A percentile compares a stretch with the other conserved stretches of the same genome.
These are phyloP conservation scores for Solenodon paradoxus DNA, from an alignment of 2,113 vertebrate species.

Conservation along the genomic window DNA sequence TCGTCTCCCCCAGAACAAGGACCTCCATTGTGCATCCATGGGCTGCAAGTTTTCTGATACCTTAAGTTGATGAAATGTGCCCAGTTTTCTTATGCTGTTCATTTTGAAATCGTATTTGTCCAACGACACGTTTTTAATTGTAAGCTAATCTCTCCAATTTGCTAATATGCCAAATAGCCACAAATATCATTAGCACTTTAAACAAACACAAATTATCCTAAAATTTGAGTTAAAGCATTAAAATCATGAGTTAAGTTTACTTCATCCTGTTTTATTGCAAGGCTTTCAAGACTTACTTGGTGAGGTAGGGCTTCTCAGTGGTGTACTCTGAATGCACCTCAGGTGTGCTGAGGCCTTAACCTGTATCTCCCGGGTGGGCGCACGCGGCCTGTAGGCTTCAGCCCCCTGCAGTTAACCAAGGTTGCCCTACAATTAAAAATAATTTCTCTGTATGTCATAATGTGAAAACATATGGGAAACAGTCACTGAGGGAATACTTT, in stretches of 20 bases:
- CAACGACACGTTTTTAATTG: neutral
- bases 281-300: neutral
- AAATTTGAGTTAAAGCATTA: neutral
- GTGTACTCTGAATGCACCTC: neutral
- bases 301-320: neutral
- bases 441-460: neutral
- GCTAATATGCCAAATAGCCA: neutral
- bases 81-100: neutral
- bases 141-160: neutral
- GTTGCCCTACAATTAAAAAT: neutral
- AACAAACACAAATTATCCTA: neutral
- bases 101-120: neutral
- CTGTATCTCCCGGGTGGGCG: neutral
- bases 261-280: neutral
- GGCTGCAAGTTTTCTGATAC: neutral
- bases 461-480: neutral
- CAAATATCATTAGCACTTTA: conserved; percentile 6
- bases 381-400: neutral
- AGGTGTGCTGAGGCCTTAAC: neutral
- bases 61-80: neutral
- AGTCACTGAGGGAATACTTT: neutral
- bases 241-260: neutral
- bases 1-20: neutral
- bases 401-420: neutral
- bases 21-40: neutral